A percentile compares a stretch with the other conserved stretches of the same genome.
Evolutionary conservation across 2,113 vertebrate genomes (phyloP).

Genomic region (Chroicocephalus ridibundus): DNA sequence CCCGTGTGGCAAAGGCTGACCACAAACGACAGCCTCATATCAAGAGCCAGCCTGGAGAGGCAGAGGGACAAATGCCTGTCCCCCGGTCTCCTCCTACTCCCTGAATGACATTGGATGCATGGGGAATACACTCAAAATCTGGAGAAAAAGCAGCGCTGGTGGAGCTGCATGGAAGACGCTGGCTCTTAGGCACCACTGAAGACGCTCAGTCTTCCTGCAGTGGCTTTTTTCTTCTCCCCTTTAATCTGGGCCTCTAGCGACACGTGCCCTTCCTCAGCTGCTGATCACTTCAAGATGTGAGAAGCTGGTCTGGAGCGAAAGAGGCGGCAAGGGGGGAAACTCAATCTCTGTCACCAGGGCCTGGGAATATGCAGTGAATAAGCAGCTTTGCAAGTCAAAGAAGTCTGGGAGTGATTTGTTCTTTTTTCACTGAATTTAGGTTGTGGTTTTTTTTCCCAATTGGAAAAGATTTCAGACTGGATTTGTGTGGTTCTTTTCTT

Average conservation of each 20-base stretch:
- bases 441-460: not conserved
- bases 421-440: not conserved
- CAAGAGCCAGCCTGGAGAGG: not conserved
- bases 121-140: not conserved
- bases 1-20: not conserved
- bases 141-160: not conserved
- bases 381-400: constrained; percentile 5
- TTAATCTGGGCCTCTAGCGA: not conserved
- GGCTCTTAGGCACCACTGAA: not conserved
- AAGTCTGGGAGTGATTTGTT: not conserved
- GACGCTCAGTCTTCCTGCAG: not conserved
- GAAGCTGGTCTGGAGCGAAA: not conserved
- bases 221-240: not conserved
- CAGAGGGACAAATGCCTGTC: not conserved
- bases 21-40: not conserved
- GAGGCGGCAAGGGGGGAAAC: not conserved
- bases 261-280: not conserved
- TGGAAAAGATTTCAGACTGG: not conserved
- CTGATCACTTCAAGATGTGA: constrained; percentile 67
- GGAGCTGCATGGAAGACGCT: not conserved
- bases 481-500: not conserved
- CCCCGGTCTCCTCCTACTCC: not conserved
- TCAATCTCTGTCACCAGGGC: not conserved
- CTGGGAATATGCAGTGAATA: not conserved
- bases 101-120: not conserved